phyloP scores from a whole-genome alignment of 2,888 invertebrate genomes.

The Hyposoter dolosus region DNA sequence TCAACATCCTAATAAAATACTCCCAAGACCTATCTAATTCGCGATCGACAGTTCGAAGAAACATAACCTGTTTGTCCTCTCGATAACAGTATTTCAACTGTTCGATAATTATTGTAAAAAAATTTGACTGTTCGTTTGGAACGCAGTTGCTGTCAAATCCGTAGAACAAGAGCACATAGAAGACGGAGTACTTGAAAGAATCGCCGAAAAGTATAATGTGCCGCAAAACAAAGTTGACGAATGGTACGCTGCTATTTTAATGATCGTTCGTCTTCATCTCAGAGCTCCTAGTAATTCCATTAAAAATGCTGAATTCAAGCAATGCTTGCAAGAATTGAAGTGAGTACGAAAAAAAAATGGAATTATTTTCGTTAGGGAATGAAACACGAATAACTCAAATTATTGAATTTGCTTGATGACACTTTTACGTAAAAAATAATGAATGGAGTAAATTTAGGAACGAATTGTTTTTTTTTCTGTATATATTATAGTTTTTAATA shows the following conservation, averaged over 20 bases:
- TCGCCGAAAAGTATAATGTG: conserved; percentile 80
- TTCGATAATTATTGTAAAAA: not conserved
- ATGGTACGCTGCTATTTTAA: conserved; percentile 85
- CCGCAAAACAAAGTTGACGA: conserved; percentile 85
- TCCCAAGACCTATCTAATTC: not conserved
- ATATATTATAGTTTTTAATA: not conserved
- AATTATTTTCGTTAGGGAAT: not conserved
- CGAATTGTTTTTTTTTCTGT: too few species aligned
- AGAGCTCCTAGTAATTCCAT: conserved; percentile 84
- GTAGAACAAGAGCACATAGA: conserved; percentile 81
- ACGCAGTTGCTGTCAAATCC: conserved; percentile 81
- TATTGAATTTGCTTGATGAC: not conserved
- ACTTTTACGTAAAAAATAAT: not conserved
- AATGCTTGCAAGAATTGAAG: conserved; percentile 85
- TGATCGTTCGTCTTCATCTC: conserved; percentile 85
- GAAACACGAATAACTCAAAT: not conserved
- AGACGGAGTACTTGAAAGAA: conserved; percentile 80
- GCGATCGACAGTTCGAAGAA: not conserved
- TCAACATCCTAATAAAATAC: conserved; percentile 10
- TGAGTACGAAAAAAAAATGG: conserved; percentile 70
- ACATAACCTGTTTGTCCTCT: not conserved
- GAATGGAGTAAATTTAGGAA: too few species aligned
- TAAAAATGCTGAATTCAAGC: conserved; percentile 85
- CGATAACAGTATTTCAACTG: not conserved
- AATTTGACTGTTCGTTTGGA: not conserved